Evolutionary conservation across 2,888 invertebrate genomes (phyloP).

Genomic region (Coenonympha glycerion): DNA sequence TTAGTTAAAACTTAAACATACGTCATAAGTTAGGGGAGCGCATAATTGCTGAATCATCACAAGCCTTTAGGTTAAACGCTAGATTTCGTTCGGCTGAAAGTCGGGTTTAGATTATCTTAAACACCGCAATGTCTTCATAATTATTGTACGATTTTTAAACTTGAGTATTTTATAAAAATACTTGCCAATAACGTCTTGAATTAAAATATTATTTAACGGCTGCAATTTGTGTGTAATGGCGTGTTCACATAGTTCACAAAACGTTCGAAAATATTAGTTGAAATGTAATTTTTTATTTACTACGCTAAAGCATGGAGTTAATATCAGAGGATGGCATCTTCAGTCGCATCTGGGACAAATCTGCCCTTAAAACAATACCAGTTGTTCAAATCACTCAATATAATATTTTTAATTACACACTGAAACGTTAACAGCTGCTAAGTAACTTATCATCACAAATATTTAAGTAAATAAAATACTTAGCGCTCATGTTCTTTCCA

Average conservation of each 20-base stretch:
- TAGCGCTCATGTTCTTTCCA: background rate
- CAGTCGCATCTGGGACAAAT: no score
- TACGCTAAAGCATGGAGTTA: no score
- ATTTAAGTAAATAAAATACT: background rate
- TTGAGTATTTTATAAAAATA: no score
- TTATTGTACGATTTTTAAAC: no score
- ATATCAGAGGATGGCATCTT: no score
- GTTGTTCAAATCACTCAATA: background rate
- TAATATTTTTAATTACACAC: background rate
- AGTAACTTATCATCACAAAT: conserved; percentile 7
- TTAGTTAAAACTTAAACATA: conserved; percentile 24
- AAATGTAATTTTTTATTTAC: no score
- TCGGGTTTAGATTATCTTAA: conserved; percentile 17
- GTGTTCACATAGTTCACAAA: no score
- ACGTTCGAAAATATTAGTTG: no score
- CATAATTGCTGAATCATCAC: conserved; percentile 39
- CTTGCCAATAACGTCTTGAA: no score
- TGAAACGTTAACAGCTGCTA: background rate
- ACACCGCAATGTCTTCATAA: background rate
- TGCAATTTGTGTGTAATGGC: no score
- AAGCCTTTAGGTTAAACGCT: conserved; percentile 21
- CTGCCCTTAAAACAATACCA: conserved; percentile 1
- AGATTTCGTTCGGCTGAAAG: conserved; percentile 1
- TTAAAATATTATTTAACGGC: no score
- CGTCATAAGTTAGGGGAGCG: conserved; percentile 49